Evolutionary conservation across 2,113 vertebrate species (phyloP).

Genomic region (Pipa parva): DNA sequence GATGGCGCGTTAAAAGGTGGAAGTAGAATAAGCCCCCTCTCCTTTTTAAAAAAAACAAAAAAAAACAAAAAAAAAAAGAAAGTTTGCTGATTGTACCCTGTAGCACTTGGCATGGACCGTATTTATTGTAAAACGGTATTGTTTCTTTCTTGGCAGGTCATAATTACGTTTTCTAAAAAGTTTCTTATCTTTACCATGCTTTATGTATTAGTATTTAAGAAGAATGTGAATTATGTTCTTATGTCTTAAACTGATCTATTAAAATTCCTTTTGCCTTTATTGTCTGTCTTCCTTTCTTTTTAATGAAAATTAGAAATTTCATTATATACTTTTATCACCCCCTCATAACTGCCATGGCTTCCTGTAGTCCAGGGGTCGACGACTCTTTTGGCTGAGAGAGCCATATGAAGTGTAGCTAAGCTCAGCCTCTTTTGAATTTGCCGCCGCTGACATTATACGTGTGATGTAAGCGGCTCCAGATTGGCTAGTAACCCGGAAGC

Average conservation of each 20-base stretch:
- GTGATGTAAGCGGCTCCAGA: no score
- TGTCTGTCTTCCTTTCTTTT: slow-evolving; percentile 69
- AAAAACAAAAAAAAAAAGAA: no score
- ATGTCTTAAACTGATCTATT: slow-evolving; percentile 71
- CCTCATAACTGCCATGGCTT: no score
- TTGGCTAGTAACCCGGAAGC: no score
- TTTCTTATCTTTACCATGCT: slow-evolving; percentile 72
- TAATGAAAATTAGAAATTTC: slow-evolving; percentile 59
- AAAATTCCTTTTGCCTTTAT: slow-evolving; percentile 73
- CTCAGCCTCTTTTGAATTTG: no score
- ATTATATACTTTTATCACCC: no score
- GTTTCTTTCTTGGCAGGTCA: slow-evolving; percentile 67
- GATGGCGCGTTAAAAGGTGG: slow-evolving; percentile 54
- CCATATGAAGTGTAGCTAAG: no score
- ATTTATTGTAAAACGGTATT: slow-evolving; percentile 77
- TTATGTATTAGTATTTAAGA: slow-evolving; percentile 80
- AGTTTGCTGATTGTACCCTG: slow-evolving; percentile 69
- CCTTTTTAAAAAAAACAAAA: slow-evolving; percentile 51
- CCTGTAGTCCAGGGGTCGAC: no score
- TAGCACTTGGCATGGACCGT: slow-evolving; percentile 77
- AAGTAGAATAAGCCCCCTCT: slow-evolving; percentile 50
- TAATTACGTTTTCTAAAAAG: slow-evolving; percentile 78
- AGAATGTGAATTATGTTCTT: slow-evolving; percentile 75
- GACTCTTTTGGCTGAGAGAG: no score
- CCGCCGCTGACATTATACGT: no score